These are phyloP conservation scores for Andrena marginata DNA, from an alignment of 2,888 invertebrate genomes.

Conservation along the genomic window DNA sequence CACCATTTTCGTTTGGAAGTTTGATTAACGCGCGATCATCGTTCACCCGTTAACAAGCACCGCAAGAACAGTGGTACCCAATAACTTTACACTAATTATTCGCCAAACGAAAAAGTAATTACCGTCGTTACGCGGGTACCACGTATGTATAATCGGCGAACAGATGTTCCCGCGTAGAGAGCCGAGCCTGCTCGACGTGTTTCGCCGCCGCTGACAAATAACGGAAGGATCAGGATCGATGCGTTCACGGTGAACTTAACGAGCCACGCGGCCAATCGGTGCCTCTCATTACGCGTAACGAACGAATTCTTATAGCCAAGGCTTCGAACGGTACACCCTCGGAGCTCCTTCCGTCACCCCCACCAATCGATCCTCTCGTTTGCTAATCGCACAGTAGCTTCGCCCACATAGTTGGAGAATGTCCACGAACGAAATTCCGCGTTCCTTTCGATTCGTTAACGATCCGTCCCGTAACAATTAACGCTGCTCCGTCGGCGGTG, in stretches of 20 bases:
- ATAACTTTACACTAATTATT: slow-evolving; percentile 55
- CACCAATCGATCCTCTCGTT: not conserved
- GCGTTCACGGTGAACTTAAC: slow-evolving; percentile 57
- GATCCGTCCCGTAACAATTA: slow-evolving; percentile 33
- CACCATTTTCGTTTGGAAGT: slow-evolving; percentile 9
- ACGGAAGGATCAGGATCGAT: slow-evolving; percentile 60
- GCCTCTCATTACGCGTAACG: slow-evolving; percentile 47
- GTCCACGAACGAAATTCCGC: not conserved
- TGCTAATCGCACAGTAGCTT: not conserved
- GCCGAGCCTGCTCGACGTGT: slow-evolving; percentile 46
- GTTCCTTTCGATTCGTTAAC: not conserved
- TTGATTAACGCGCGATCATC: slow-evolving; percentile 38
- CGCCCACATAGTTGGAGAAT: not conserved
- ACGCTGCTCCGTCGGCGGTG: slow-evolving; percentile 10
- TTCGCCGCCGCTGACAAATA: slow-evolving; percentile 62
- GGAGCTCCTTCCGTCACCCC: not conserved
- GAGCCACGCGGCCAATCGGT: slow-evolving; percentile 43
- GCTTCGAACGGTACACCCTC: not conserved
- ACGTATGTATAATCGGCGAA: slow-evolving; percentile 49
- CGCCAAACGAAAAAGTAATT: slow-evolving; percentile 58
- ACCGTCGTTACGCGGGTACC: slow-evolving; percentile 42
- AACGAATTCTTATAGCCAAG: slow-evolving; percentile 39
- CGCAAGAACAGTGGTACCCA: slow-evolving; percentile 37
- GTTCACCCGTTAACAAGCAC: slow-evolving; percentile 26
- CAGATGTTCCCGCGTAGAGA: slow-evolving; percentile 57